Base-by-base conservation (phyloP, 2,113 vertebrate genomes). In the Thalassarche chlororhynchos region DNA sequence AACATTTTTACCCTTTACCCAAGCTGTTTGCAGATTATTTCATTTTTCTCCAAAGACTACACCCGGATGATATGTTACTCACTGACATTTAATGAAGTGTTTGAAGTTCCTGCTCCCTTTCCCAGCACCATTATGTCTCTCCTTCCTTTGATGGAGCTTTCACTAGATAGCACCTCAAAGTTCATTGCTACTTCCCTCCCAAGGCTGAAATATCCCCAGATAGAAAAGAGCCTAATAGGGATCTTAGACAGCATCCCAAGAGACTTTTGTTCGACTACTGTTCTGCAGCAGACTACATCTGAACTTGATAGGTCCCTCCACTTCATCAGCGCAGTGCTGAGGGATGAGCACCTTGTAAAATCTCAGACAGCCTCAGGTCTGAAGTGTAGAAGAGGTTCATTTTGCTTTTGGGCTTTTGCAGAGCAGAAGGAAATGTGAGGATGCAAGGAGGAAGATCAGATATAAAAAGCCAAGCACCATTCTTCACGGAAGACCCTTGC, bases 11-110 rank as follows among this genome's bases (percentile, higher is more conserved):
- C 10, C 49, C 84, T 96, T 91, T 90, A 68, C 70, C 88, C 26
- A 66, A 95, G 84, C 66, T 96, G 89, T 94, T 96, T 98, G 96
- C 95, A 96, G 95, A 96, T 97, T 85, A 95, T 97, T 98, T 98
- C 85, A 80, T 58, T 94, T 89, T 93, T 40, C 94, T 93, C 93
- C 84, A 36, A 78, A 81, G 94, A 84, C 95, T 96, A 84, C 81
- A 81, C 95, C 97, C 69, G 31, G 94, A 66, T 92, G 84, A 87
- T 64, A 36, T 0, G 38, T 64, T 79, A 87, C 94, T 96, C 95
- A 44, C 75, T 42, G 26, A 42, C 55, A 64, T 77, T 65, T 62
- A 85, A 65, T 11, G 47, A 83, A 51, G 57, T 29, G 87, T 65
- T 86, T 83, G 81, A 68, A 79, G 83, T 65, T 92, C 77, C 84